Conservation (phyloP, 2,797 vertebrate genomes). For the Spheniscus humboldti region DNA sequence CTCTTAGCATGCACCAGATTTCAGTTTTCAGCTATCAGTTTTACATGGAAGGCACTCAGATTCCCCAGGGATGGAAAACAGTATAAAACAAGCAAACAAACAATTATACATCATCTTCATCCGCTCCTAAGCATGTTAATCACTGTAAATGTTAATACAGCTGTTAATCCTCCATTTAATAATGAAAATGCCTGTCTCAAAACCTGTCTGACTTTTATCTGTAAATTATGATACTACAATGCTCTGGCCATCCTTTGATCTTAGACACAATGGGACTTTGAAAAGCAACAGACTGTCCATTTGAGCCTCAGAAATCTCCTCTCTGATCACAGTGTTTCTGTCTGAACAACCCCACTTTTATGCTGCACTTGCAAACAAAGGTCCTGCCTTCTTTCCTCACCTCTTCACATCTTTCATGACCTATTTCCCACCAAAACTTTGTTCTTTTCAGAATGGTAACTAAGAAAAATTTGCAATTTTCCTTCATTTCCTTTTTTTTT, state of each 20-base stretch:
- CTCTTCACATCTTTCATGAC: background rate
- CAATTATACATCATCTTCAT: background rate
- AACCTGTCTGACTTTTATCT: background rate
- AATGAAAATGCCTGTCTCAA: background rate
- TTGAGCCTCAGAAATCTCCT: background rate
- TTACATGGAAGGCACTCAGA: background rate
- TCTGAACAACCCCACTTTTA: background rate
- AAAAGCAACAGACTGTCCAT: slow-evolving; percentile 2
- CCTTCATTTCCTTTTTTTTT: background rate
- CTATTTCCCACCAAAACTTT: background rate
- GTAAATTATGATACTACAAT: background rate
- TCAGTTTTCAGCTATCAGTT: background rate
- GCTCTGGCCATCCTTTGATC: slow-evolving; percentile 2
- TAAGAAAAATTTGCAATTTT: background rate
- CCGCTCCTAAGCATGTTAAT: background rate
- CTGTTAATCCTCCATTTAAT: background rate
- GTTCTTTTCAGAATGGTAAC: background rate
- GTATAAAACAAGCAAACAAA: background rate
- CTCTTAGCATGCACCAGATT: accelerated
- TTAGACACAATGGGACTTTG: background rate
- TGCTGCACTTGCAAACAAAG: slow-evolving; percentile 24
- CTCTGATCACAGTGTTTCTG: slow-evolving; percentile 22
- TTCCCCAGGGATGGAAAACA: background rate
- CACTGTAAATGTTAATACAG: background rate
- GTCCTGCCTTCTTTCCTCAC: background rate